A percentile compares a stretch with the other conserved stretches of the same genome.
phyloP scores from a whole-genome alignment of 1,140 invertebrate species.

The Maconellicoccus hirsutus region DNA sequence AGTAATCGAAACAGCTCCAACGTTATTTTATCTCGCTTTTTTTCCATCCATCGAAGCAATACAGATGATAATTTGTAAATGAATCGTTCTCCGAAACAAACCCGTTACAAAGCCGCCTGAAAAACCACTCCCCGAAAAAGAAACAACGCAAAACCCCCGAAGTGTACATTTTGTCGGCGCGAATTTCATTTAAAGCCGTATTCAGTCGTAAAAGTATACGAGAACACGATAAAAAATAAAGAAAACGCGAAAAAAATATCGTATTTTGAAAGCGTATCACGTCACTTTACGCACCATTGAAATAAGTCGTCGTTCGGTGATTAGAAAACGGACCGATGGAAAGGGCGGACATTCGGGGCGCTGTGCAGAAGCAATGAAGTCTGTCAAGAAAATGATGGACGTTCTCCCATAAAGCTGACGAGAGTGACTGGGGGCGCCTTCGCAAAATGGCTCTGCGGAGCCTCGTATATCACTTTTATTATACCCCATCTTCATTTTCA shows the following conservation, averaged over 20 bases:
- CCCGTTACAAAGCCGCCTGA: too few relatives aligned
- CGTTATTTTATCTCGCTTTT: too few relatives aligned
- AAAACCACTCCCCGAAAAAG: background rate
- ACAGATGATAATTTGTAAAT: too few relatives aligned
- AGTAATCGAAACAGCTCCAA: too few relatives aligned
- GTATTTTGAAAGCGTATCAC: conserved; percentile 19
- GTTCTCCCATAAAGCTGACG: conserved; percentile 46
- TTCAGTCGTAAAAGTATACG: background rate
- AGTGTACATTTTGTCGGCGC: background rate
- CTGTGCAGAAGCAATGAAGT: conserved; percentile 41
- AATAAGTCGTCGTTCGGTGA: conserved; percentile 22
- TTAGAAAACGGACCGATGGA: conserved; percentile 18
- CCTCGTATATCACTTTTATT: conserved; percentile 66
- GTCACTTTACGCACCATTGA: conserved; percentile 22
- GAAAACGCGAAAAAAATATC: conserved; percentile 1
- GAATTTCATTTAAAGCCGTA: background rate
- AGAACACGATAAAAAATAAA: background rate
- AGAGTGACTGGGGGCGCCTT: conserved; percentile 45
- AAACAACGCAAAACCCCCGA: background rate
- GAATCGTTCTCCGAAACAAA: too few relatives aligned
- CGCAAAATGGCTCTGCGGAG: conserved; percentile 57
- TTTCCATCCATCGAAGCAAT: too few relatives aligned
- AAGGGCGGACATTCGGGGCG: conserved; percentile 13
- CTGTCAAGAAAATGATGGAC: conserved; percentile 54
- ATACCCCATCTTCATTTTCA: conserved; percentile 65